phyloP scores from a whole-genome alignment of 1,140 invertebrate species.

The Drosophila jambulina region DNA sequence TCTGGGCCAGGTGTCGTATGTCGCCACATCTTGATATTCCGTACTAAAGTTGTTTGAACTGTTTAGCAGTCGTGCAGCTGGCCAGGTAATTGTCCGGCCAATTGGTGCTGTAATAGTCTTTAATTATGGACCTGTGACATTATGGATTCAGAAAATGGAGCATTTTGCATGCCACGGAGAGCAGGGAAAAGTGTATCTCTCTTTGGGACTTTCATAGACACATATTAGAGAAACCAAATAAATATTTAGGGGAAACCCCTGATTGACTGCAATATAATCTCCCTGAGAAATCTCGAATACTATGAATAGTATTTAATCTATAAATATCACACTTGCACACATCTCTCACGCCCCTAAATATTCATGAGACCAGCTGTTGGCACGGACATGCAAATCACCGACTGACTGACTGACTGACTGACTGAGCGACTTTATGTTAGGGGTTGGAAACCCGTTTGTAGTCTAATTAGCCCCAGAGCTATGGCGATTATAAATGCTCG shows the following conservation, averaged over 20 bases:
- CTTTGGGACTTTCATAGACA: not conserved
- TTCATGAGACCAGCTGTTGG: slow-evolving; percentile 44
- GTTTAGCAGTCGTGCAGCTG: slow-evolving; percentile 62
- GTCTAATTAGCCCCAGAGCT: slow-evolving; percentile 63
- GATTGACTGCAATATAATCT: not conserved
- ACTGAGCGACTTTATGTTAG: slow-evolving; percentile 1
- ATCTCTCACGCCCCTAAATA: slow-evolving; percentile 46
- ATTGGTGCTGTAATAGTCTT: slow-evolving; percentile 73
- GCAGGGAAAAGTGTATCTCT: not conserved
- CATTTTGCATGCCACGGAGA: slow-evolving; percentile 19
- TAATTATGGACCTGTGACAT: slow-evolving; percentile 70
- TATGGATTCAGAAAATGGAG: slow-evolving; percentile 28
- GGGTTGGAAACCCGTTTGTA: slow-evolving; percentile 58
- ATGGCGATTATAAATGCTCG: slow-evolving; percentile 65
- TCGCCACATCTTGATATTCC: slow-evolving; percentile 25
- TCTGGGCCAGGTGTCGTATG: slow-evolving; percentile 69
- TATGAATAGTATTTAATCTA: not conserved
- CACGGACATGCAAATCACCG: slow-evolving; percentile 50
- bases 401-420: not conserved
- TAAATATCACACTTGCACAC: slow-evolving; percentile 22
- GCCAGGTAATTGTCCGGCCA: slow-evolving; percentile 47
- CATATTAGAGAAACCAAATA: not conserved
- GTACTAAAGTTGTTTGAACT: slow-evolving; percentile 48
- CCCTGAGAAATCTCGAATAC: not conserved
- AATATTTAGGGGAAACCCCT: not conserved